Conservation (phyloP, 2,888 invertebrate genomes). For the Clunio marinus region DNA sequence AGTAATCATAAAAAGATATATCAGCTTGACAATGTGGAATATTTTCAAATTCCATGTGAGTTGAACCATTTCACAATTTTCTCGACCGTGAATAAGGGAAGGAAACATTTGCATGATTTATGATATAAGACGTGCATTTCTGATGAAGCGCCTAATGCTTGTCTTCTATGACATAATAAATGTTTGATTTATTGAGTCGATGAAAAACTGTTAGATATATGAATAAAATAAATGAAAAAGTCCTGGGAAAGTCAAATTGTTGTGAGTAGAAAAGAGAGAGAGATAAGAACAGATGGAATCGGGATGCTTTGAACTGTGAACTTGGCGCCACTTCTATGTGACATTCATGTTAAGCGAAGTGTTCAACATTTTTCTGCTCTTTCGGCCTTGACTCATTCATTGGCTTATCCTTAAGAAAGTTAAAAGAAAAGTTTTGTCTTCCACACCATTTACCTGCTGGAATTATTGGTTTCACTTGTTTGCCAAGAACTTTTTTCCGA, state of each 20-base stretch:
- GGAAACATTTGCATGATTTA: constrained; percentile 5
- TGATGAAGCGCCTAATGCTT: constrained; percentile 1
- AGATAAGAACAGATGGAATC: neutral
- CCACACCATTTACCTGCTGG: constrained; percentile 1
- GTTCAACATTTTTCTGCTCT: neutral
- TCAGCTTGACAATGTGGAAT: no score
- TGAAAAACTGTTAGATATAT: neutral
- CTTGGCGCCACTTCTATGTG: constrained; percentile 1
- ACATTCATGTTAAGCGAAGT: neutral
- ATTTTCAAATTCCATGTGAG: no score
- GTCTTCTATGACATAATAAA: constrained; percentile 21
- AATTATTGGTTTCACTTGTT: neutral
- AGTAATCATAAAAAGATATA: no score
- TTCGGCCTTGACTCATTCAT: neutral
- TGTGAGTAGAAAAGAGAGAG: neutral
- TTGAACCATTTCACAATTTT: no score
- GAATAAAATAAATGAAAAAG: neutral
- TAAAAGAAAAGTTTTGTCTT: neutral
- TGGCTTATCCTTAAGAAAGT: neutral
- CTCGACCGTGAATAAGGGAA: neutral
- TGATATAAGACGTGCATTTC: neutral
- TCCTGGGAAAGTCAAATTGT: neutral
- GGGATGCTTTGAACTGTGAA: neutral
- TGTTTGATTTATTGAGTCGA: constrained; percentile 3
- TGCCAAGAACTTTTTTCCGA: constrained; percentile 1